phyloP scores from a whole-genome alignment of 1,140 invertebrate genomes.

The Drosophila paulistorum region DNA sequence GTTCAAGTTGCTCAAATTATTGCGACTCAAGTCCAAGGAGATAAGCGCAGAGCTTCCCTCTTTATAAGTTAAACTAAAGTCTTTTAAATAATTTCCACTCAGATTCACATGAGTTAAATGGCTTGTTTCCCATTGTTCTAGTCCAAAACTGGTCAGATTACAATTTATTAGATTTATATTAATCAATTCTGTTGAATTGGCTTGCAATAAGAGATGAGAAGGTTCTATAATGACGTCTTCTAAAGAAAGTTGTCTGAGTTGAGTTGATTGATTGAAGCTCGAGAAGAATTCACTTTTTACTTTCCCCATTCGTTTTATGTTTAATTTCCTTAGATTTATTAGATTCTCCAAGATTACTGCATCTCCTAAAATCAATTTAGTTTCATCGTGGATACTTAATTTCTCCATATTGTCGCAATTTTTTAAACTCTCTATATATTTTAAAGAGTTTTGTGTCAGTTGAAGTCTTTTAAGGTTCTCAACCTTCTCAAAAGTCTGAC shows the following conservation, averaged over 20 bases:
- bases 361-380: conserved; percentile 25
- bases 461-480: conserved; percentile 46
- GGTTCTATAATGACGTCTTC: conserved; percentile 34
- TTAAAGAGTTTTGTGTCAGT: conserved; percentile 44
- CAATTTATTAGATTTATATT: conserved; percentile 57
- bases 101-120: conserved; percentile 51
- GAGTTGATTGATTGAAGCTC: conserved; percentile 11
- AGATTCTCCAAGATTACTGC: conserved; percentile 13
- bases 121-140: conserved; percentile 25
- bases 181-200: conserved; percentile 33
- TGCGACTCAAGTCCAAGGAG: conserved; percentile 61
- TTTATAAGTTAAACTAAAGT: conserved; percentile 18
- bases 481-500: conserved; percentile 49
- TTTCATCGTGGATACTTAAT: conserved; percentile 34
- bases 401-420: conserved; percentile 19
- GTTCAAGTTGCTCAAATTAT: conserved; percentile 49
- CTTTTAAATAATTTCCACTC: conserved; percentile 56
- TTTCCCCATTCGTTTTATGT: conserved; percentile 31
- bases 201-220: background rate
- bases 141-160: conserved; percentile 33
- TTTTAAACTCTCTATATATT: conserved; percentile 29
- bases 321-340: conserved; percentile 21
- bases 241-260: conserved; percentile 29
- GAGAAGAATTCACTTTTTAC: conserved; percentile 18
- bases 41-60: conserved; percentile 22